A percentile compares a stretch with the other conserved stretches of the same genome.
phyloP scores from a whole-genome alignment of 2,888 invertebrate species.

The Neoaliturus tenellus region DNA sequence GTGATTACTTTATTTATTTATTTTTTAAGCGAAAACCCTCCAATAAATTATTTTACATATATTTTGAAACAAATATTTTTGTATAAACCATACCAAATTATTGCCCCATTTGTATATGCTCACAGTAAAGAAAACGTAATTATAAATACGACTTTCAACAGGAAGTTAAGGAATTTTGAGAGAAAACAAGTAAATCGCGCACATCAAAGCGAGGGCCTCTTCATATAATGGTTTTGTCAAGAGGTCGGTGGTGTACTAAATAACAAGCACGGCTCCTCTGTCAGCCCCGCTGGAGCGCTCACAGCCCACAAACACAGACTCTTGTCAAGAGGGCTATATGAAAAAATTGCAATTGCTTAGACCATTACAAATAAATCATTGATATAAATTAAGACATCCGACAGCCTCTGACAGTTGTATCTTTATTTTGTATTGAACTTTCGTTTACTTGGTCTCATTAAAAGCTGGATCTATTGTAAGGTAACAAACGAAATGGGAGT shows the following conservation, averaged over 20 bases:
- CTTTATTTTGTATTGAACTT: not conserved
- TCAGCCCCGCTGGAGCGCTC: not conserved
- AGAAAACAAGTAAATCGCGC: not conserved
- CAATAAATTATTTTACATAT: not conserved
- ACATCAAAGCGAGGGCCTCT: not conserved
- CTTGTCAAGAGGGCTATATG: not conserved
- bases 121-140: not conserved
- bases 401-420: too few species aligned
- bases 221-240: not conserved
- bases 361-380: not conserved
- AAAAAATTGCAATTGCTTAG: too few species aligned
- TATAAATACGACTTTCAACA: not conserved
- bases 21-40: not conserved
- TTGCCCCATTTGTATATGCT: too few species aligned
- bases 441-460: too few species aligned
- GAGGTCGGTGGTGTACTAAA: not conserved
- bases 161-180: not conserved
- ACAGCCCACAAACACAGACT: not conserved
- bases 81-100: too few species aligned
- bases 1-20: not conserved
- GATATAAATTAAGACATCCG: too few species aligned
- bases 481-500: too few species aligned
- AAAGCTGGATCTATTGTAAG: too few species aligned
- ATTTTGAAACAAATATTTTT: not conserved
- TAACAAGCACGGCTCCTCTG: not conserved